Evolutionary conservation across 2,113 vertebrate species (phyloP), one percentile per base, ranked within the genome.

Genomic region (Macrotus californicus): DNA sequence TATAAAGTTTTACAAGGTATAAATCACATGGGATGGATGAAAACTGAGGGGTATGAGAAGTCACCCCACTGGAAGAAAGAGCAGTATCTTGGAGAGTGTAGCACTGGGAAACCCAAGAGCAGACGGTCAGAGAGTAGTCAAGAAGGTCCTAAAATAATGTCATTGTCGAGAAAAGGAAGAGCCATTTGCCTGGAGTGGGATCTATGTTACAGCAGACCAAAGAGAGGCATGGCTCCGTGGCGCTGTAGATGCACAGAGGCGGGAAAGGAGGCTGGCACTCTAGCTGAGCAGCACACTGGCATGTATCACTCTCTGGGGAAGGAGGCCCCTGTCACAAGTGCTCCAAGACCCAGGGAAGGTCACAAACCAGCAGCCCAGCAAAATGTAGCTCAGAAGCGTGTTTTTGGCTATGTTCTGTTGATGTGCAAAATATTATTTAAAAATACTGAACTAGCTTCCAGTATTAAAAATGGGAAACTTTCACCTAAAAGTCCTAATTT

Each of bases 201-300:
- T 76, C 54, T 85, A 3, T 36, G 9, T 41, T 22, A 66, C 1
- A 59, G n/a, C 31, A 95, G 64, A 66, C 52, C 18, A 77, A 15
- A 82, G 11, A 87, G 34, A 84, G 59, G 39, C 0, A 7, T 18
- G 73, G 73, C 41, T n/a, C 43, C 31, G 54, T 0, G 36, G 50
- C 66, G 59, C 46, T 2, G 9, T 3, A 73, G 48, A 48, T 0
- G 2, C 29, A n/a, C 29, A 79, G 59, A 59, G 75, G 84, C 19
- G 43, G 70, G 34, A 59, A 8, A 81, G 83, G 16, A 84, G 50
- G 50, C 1, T 4, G 10, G 41, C 5, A 29, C 31, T 39, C 39
- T 5, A 22, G 24, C 1, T 16, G 34, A 92, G 29, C 5, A 21
- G 6, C n/a, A 14, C 11, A 21, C 0, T 1, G 0, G 16, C 14